Evolutionary conservation across 2,797 vertebrate genomes (phyloP), one percentile per base, ranked within the genome.

Genomic region (Rachycentron canadum): DNA sequence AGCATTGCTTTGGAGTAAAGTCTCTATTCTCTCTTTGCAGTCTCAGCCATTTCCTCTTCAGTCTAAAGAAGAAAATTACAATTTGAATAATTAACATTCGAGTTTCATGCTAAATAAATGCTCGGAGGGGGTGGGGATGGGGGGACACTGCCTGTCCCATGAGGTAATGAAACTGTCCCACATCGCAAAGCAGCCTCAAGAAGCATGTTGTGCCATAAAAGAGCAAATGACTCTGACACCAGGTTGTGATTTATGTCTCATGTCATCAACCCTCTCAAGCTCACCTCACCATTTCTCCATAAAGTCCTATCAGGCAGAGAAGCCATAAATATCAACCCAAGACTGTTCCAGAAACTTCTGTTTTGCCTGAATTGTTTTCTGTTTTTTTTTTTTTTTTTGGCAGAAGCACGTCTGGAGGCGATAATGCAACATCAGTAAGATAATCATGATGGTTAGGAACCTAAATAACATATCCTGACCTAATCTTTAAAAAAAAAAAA

Each of bases 201-300:
- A 63, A 79, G 59, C 76, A 21, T 67, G 40, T 45, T 23, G 74
- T 1, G 19, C 76, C 25, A 61, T 86, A 64, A 85, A 79, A 66
- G 43, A 50, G 7, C 30, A 80, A 78, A 67, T 38, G 63, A 69
- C 65, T 83, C 60, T 34, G 62, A 84, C 76, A 77, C 34, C 68
- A 34, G 56, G 56, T 55, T n/a, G 0, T 76, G 72, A 85, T 86
- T 89, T 74, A 81, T 85, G 53, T 38, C 10, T 84, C 62, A 13
- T 49, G 75, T 68, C 83, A 67, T 66, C 71, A 53, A 9, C 36
- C 25, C 59, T 58, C 68, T 86, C 62, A 26, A 55, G 64, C 70
- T 87, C 66, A 64, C 84, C 72, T 75, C 75, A 74, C 32, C 57
- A 16, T 69, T 78, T 73, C 77, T 50, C 40, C 30, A 62, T 80